Conservation (phyloP, 2,113 vertebrate genomes). For the Amphiprion percula region DNA sequence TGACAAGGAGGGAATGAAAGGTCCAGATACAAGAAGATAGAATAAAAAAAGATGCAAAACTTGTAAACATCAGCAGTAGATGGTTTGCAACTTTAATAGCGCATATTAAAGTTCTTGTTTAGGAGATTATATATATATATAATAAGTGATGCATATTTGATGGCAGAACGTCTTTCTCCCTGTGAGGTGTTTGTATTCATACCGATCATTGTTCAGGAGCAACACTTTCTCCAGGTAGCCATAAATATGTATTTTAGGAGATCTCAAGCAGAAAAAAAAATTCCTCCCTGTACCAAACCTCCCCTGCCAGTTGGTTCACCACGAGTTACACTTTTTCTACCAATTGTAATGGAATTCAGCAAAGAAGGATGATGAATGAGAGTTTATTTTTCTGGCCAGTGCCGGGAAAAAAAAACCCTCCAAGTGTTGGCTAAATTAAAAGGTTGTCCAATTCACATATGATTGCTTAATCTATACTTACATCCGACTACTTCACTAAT, state of each 20-base stretch:
- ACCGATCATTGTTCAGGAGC: constrained; percentile 1
- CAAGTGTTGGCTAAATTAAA: not conserved
- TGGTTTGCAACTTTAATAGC: no score
- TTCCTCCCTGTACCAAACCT: constrained; percentile 2
- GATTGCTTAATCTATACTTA: not conserved
- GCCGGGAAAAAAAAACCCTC: not conserved
- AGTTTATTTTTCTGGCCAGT: constrained; percentile 17
- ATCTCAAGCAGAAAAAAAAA: constrained; percentile 18
- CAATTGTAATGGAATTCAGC: constrained; percentile 25
- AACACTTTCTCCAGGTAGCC: constrained; percentile 29
- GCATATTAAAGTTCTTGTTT: no score
- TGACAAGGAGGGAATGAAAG: no score
- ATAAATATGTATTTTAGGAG: constrained; percentile 53
- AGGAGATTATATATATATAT: no score
- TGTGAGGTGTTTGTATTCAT: constrained; percentile 35
- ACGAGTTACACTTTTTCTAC: constrained; percentile 24
- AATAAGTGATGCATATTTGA: not conserved
- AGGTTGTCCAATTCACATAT: not conserved
- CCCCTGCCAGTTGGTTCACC: constrained; percentile 17
- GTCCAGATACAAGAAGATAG: no score
- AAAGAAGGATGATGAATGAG: constrained; percentile 12
- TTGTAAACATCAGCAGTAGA: no score
- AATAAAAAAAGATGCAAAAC: no score
- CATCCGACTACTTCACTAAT: not conserved
- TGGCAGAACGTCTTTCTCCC: not conserved